Conservation (phyloP, 2,797 vertebrate genomes). For the Enteromius fasciolatus region DNA sequence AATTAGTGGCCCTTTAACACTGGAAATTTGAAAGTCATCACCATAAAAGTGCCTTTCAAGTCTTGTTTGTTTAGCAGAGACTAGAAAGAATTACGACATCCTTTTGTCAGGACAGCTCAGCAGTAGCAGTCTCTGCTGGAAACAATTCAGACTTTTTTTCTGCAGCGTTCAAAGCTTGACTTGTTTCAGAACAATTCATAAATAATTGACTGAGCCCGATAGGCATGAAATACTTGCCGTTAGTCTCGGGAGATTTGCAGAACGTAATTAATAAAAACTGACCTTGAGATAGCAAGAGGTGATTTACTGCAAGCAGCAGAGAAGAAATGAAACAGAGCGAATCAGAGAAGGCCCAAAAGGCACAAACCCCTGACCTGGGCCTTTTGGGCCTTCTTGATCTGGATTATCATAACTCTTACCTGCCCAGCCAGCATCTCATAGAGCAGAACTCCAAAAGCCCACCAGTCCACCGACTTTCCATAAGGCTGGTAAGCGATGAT, state of each 20-base stretch:
- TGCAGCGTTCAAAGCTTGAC: slow-evolving; percentile 28
- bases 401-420: slow-evolving; percentile 73
- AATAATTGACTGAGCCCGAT: slow-evolving; percentile 50
- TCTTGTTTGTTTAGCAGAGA: slow-evolving; percentile 33
- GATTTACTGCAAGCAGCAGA: slow-evolving; percentile 33
- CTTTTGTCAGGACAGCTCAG: slow-evolving; percentile 17
- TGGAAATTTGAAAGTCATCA: slow-evolving; percentile 13
- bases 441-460: slow-evolving; percentile 96
- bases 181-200: slow-evolving; percentile 45
- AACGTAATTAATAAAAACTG: slow-evolving; percentile 55
- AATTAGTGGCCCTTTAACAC: slow-evolving; percentile 9
- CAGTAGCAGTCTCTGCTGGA: slow-evolving; percentile 29
- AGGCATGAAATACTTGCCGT: slow-evolving; percentile 48
- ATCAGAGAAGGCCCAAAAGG: slow-evolving; percentile 7
- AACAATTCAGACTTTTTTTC: slow-evolving; percentile 38
- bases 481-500: slow-evolving; percentile 99
- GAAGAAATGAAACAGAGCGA: slow-evolving; percentile 32
- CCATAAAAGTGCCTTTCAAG: slow-evolving; percentile 11
- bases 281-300: slow-evolving; percentile 52
- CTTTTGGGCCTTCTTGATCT: slow-evolving; percentile 31
- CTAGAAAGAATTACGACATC: slow-evolving; percentile 23
- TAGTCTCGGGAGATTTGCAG: slow-evolving; percentile 44
- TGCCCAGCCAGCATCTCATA: slow-evolving; percentile 98
- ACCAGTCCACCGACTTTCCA: slow-evolving; percentile 97
- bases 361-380: neutral